Conservation (phyloP, 2,113 vertebrate genomes). For the Nothobranchius furzeri region DNA sequence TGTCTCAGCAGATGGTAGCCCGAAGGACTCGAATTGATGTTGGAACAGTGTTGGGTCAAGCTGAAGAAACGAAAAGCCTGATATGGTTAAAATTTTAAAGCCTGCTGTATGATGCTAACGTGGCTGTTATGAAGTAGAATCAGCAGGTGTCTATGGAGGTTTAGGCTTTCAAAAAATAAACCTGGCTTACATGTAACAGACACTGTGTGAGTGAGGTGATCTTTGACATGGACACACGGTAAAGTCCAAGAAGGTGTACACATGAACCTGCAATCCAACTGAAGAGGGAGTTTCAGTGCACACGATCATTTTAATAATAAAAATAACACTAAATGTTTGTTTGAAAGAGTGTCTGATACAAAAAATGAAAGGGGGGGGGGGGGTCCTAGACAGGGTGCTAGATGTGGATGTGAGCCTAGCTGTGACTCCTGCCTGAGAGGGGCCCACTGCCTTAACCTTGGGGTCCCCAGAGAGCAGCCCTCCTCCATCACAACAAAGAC, state of each 20-base stretch:
- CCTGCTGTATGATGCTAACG: background rate
- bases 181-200: background rate
- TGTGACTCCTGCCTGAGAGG: slow-evolving; percentile 73
- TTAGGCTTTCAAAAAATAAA: background rate
- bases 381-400: slow-evolving; percentile 45
- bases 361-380: background rate
- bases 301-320: slow-evolving; percentile 8
- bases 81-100: too few species aligned
- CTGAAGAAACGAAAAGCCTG: too few species aligned
- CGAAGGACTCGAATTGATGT: too few species aligned
- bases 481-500: slow-evolving; percentile 80
- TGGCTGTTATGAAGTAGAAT: background rate
- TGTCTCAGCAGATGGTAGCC: too few species aligned
- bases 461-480: slow-evolving; percentile 74
- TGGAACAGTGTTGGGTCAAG: too few species aligned
- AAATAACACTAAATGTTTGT: slow-evolving; percentile 29
- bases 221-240: background rate
- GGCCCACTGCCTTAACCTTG: slow-evolving; percentile 72
- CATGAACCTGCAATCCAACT: background rate
- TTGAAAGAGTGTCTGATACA: slow-evolving; percentile 16
- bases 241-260: background rate
- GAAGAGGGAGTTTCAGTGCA: background rate
- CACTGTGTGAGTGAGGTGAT: background rate
- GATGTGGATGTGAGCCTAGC: slow-evolving; percentile 39
- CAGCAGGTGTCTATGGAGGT: background rate